phyloP scores from a whole-genome alignment of 92 coral and sea anemone species.

The Palythoa grandis region DNA sequence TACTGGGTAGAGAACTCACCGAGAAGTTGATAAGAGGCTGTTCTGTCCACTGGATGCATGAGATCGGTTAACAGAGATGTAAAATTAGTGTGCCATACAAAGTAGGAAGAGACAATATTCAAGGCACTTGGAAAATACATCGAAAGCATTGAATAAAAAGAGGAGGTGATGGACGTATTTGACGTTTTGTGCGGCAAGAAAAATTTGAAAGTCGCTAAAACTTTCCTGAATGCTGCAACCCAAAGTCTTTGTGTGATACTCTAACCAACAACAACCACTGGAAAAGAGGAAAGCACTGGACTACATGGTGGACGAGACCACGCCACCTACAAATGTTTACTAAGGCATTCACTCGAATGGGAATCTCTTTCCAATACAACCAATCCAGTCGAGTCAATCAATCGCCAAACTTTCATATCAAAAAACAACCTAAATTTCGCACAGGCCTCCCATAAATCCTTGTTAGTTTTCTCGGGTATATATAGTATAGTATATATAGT shows the following conservation, averaged over 20 bases:
- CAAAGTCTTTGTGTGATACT: background rate
- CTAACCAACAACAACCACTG: slow-evolving; percentile 28
- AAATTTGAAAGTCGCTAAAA: slow-evolving; percentile 4
- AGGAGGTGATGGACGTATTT: slow-evolving; percentile 48
- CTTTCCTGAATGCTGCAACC: slow-evolving; percentile 15
- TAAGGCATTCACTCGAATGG: slow-evolving; percentile 59
- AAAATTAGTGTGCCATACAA: slow-evolving; percentile 48
- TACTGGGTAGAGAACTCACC: slow-evolving; percentile 50
- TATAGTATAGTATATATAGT: too few species aligned
- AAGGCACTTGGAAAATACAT: slow-evolving; percentile 51
- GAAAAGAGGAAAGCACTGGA: slow-evolving; percentile 63
- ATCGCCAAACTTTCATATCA: slow-evolving; percentile 59
- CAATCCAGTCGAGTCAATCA: slow-evolving; percentile 64
- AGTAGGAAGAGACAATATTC: slow-evolving; percentile 49
- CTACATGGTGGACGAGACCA: slow-evolving; percentile 59
- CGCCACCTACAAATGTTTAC: slow-evolving; percentile 63
- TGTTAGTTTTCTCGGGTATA: too few species aligned
- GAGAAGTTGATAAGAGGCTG: slow-evolving; percentile 61
- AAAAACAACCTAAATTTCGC: too few species aligned
- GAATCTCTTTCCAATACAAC: slow-evolving; percentile 59
- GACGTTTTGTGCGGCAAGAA: slow-evolving; percentile 49
- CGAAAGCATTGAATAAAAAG: slow-evolving; percentile 38
- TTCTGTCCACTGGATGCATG: slow-evolving; percentile 66
- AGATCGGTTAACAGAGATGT: slow-evolving; percentile 63
- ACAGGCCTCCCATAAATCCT: too few species aligned